Evolutionary conservation across 2,888 invertebrate genomes (phyloP), one percentile per base, ranked within the genome.

Genomic region (Rotaria sp.): DNA sequence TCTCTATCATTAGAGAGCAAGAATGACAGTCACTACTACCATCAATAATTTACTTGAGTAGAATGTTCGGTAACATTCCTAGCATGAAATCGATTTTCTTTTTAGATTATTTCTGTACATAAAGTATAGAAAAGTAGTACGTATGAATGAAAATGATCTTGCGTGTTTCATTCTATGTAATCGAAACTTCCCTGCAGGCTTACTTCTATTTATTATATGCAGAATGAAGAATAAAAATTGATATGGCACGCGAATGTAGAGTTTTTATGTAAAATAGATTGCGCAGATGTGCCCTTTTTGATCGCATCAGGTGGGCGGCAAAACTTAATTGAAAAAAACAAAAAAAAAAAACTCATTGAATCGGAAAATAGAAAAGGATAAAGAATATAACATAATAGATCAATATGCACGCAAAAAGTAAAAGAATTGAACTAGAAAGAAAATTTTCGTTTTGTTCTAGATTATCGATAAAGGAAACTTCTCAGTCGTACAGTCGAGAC

Each of bases 271-370:
- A 67, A 67, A 67, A 67, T 67, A 67, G 35, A 13, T 67, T 67
- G 35, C 30, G 67, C 67, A 67, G 67, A 67, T 67, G 67, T 67
- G 67, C 67, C 8, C 35, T 67, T 67, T 67, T 67, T 67, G 67
- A 67, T 67, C 67, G 35, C 67, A 67, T 67, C 67, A 67, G 67
- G 67, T 67, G 67, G 67, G 67, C 67, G 67, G 67, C 67, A 67
- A 67, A 67, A 38, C 30, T 67, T 67, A 67, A 67, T 67, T 67
- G 67, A 67, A 67, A 67, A 67, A 35, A 18, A 67, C 67, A 35
- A 35, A 67, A 35, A 30, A 11, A 35, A 67, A 35, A 21, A 13
- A 21, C 15, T 1, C 30, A 67, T 21, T 67, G 21, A 67, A 67
- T 38, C 67, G 35, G 21, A 67, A 35, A 67, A 67, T 67, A 67